A percentile compares a stretch with the other conserved stretches of the same genome.
Evolutionary conservation across 2,888 invertebrate species (phyloP).

Genomic region (Morpho achilles): DNA sequence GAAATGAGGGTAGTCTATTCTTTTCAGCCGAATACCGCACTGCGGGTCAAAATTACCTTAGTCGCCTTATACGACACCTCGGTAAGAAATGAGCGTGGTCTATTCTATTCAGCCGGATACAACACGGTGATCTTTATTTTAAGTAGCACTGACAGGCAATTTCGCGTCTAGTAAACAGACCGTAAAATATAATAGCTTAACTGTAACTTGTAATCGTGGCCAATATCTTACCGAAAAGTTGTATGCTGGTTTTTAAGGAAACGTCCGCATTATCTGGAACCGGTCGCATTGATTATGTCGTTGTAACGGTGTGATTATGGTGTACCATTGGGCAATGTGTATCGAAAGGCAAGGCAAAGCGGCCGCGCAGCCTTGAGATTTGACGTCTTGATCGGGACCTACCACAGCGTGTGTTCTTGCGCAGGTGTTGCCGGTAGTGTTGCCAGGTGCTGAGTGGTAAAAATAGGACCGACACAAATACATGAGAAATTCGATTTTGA

Average conservation of each 20-base stretch:
- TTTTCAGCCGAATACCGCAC: too few relatives aligned
- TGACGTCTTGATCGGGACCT: slow-evolving; percentile 78
- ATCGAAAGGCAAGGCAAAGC: slow-evolving; percentile 56
- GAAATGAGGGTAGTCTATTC: too few relatives aligned
- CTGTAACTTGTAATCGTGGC: slow-evolving; percentile 3
- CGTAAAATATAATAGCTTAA: neutral
- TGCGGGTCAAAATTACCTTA: too few relatives aligned
- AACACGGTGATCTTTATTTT: too few relatives aligned
- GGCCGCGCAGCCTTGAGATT: slow-evolving; percentile 71
- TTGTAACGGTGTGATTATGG: slow-evolving; percentile 50
- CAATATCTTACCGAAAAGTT: slow-evolving; percentile 4
- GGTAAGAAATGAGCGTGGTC: too few relatives aligned
- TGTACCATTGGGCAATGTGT: slow-evolving; percentile 57
- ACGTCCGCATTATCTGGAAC: slow-evolving; percentile 24
- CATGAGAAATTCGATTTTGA: too few relatives aligned
- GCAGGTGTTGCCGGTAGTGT: slow-evolving; percentile 60
- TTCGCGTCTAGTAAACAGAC: neutral
- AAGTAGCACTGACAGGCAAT: too few relatives aligned
- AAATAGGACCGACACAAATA: slow-evolving; percentile 2
- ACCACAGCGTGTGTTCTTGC: slow-evolving; percentile 69
- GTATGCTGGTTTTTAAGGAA: slow-evolving; percentile 20
- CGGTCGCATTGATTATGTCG: slow-evolving; percentile 28
- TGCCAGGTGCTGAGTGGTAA: slow-evolving; percentile 1
- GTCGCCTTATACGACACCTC: too few relatives aligned
- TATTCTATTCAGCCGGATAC: too few relatives aligned